phyloP scores from a whole-genome alignment of 2,888 invertebrate genomes.

The Sabatieria punctata region DNA sequence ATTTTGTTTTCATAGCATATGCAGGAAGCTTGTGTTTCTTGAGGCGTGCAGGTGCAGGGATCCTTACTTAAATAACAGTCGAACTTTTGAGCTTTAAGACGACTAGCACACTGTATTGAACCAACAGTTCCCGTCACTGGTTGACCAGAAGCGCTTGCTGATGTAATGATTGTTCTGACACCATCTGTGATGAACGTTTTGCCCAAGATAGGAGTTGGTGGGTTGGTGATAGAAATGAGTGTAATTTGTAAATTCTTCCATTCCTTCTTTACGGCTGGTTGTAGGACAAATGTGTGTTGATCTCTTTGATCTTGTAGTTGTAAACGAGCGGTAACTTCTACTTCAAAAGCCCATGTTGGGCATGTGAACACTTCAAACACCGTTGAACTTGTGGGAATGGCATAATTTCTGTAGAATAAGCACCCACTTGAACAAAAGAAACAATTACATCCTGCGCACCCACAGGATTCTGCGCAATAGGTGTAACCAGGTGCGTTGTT shows the following conservation, averaged over 20 bases:
- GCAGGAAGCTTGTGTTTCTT: neutral
- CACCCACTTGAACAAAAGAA: neutral
- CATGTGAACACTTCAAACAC: slow-evolving; percentile 8
- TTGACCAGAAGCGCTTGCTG: neutral
- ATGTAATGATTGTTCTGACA: neutral
- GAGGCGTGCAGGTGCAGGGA: neutral
- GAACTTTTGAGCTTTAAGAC: neutral
- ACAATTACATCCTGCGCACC: slow-evolving; percentile 1
- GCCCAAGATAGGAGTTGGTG: slow-evolving; percentile 2
- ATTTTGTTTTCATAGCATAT: no score
- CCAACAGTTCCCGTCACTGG: neutral
- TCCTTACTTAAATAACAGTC: neutral
- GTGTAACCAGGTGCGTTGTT: neutral
- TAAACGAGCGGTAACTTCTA: neutral
- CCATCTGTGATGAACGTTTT: slow-evolving; percentile 7
- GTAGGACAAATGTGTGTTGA: neutral
- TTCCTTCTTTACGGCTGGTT: neutral
- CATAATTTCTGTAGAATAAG: neutral
- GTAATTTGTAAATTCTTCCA: neutral
- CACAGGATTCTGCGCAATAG: neutral
- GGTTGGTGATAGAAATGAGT: slow-evolving; percentile 1
- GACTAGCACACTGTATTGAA: neutral
- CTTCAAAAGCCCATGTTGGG: neutral
- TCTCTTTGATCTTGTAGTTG: neutral
- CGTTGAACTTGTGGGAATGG: neutral